Conservation (phyloP, 2,888 invertebrate species). For the Aphodius sticticus region DNA sequence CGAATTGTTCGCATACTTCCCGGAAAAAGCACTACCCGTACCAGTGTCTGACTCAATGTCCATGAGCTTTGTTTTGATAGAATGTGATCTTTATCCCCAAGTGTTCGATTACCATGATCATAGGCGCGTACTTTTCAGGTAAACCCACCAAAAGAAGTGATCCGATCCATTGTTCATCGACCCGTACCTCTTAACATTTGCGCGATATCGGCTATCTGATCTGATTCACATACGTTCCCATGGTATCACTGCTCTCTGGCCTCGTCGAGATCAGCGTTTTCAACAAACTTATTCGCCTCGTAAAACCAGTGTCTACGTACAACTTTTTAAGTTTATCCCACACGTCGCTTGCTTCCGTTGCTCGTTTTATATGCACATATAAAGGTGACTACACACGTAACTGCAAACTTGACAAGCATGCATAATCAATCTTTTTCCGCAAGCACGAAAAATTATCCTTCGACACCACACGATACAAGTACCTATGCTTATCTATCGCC, state of each 20-base stretch:
- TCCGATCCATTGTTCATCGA: conserved; percentile 47
- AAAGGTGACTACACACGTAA: too few relatives aligned
- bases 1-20: conserved; percentile 8
- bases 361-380: conserved; percentile 39
- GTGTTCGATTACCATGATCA: conserved; percentile 47
- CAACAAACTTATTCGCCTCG: conserved; percentile 27
- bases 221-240: conserved; percentile 47
- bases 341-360: conserved; percentile 35
- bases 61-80: conserved; percentile 47
- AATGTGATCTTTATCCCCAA: conserved; percentile 45
- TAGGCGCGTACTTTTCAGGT: conserved; percentile 41
- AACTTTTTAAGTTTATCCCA: conserved; percentile 42
- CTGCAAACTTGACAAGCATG: too few relatives aligned
- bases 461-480: too few relatives aligned
- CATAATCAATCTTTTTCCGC: too few relatives aligned
- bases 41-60: conserved; percentile 25
- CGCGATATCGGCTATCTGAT: conserved; percentile 45
- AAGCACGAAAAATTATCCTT: too few relatives aligned
- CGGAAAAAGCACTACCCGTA: conserved; percentile 10
- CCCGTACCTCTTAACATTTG: conserved; percentile 46
- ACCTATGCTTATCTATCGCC: too few relatives aligned
- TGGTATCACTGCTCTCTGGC: conserved; percentile 42
- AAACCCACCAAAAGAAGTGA: conserved; percentile 46
- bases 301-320: conserved; percentile 39
- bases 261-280: conserved; percentile 44